Percentiles rank a stretch among this genome's conserved stretches.
Conservation (phyloP, 2,797 vertebrate genomes). For the Manis crassicaudata region DNA sequence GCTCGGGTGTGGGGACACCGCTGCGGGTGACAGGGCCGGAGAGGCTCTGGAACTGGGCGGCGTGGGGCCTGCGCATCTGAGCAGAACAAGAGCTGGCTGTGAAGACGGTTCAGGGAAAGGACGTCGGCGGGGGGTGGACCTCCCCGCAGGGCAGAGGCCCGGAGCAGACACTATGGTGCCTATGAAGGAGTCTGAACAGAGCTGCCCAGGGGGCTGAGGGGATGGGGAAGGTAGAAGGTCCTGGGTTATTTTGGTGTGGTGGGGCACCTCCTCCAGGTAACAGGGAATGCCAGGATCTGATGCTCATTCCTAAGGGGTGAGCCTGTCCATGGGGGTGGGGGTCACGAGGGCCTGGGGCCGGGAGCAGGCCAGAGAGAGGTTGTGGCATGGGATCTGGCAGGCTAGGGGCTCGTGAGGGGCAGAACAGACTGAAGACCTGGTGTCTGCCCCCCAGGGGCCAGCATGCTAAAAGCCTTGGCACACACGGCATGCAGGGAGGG, state of each 20-base stretch:
- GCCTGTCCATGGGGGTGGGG: neutral
- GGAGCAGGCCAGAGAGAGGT: neutral
- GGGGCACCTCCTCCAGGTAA: neutral
- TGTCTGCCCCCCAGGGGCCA: neutral
- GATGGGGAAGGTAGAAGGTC: neutral
- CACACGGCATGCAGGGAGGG: neutral
- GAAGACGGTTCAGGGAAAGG: neutral
- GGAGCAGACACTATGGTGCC: neutral
- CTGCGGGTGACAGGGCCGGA: neutral
- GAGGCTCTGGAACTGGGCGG: neutral
- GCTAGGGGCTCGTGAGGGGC: neutral
- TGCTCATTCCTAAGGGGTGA: neutral
- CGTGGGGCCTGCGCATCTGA: neutral
- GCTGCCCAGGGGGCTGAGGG: neutral
- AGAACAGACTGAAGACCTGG: neutral
- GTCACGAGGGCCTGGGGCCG: neutral
- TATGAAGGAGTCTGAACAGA: neutral
- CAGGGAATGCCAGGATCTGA: neutral
- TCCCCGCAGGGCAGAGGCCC: neutral
- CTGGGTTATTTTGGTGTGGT: fast-evolving
- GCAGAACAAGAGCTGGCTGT: neutral
- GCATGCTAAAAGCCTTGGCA: neutral
- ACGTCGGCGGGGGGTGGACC: neutral
- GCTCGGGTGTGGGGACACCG: neutral
- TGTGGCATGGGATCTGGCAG: neutral